phyloP scores from a whole-genome alignment of 2,113 vertebrate species.

The Picathartes gymnocephalus region DNA sequence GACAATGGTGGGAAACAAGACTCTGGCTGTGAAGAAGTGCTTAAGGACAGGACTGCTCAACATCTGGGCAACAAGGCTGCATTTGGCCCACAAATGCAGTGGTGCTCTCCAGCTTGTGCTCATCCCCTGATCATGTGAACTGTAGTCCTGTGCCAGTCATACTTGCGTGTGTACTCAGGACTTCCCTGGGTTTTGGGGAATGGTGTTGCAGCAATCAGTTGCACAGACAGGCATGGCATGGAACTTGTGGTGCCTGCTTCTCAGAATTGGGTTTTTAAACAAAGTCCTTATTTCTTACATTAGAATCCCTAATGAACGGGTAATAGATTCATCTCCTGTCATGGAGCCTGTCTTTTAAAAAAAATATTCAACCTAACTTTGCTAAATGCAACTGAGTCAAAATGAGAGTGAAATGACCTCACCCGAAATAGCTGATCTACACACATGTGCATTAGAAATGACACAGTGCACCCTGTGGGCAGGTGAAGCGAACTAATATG shows the following conservation, averaged over 20 bases:
- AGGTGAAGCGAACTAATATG: neutral
- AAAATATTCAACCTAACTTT: neutral
- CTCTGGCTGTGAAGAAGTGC: neutral
- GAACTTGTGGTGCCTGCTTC: neutral
- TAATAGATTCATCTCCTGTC: neutral
- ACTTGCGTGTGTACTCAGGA: neutral
- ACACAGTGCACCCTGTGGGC: neutral
- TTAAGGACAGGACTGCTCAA: neutral
- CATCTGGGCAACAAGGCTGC: neutral
- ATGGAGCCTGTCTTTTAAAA: neutral
- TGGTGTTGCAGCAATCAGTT: neutral
- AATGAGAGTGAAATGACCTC: neutral
- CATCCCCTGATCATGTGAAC: rapidly evolving
- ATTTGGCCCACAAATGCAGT: neutral
- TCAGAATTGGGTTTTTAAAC: neutral
- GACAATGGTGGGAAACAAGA: neutral
- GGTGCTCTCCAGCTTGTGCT: neutral
- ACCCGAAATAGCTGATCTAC: neutral
- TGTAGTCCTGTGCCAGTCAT: neutral
- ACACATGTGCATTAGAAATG: neutral
- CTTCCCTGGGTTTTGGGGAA: neutral
- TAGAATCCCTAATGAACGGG: neutral
- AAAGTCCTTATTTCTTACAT: neutral
- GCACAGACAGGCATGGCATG: neutral
- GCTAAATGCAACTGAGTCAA: neutral